Percentiles rank a stretch among this genome's conserved stretches.
phyloP scores from a whole-genome alignment of 1,140 invertebrate species.

The Limonius californicus region DNA sequence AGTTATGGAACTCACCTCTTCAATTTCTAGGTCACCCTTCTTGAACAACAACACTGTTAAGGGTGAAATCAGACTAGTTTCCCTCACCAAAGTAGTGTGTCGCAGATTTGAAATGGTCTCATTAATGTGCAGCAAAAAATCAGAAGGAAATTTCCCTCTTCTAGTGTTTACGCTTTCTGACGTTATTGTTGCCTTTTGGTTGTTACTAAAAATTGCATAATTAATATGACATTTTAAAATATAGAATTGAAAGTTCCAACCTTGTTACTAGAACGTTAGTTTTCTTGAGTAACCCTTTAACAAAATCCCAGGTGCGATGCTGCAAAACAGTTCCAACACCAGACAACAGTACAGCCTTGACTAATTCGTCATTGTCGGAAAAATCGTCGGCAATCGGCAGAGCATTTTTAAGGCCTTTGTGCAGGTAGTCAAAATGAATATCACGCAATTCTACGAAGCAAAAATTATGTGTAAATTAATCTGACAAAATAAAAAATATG shows the following conservation, averaged over 20 bases:
- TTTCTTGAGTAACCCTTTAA: slow-evolving; percentile 41
- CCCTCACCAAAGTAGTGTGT: slow-evolving; percentile 40
- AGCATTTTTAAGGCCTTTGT: slow-evolving; percentile 33
- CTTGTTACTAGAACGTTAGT: slow-evolving; percentile 38
- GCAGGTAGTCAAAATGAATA: slow-evolving; percentile 43
- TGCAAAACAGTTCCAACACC: slow-evolving; percentile 41
- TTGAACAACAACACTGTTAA: slow-evolving; percentile 42
- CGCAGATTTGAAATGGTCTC: slow-evolving; percentile 44
- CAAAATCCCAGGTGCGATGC: slow-evolving; percentile 38
- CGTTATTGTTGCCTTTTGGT: slow-evolving; percentile 42
- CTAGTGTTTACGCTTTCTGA: slow-evolving; percentile 44
- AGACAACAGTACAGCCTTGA: slow-evolving; percentile 42
- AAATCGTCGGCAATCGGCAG: slow-evolving; percentile 38
- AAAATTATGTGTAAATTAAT: no score
- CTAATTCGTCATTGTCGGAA: slow-evolving; percentile 43
- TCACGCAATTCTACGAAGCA: slow-evolving; percentile 40
- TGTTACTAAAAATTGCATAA: slow-evolving; percentile 32
- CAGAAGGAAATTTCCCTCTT: slow-evolving; percentile 31
- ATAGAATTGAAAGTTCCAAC: slow-evolving; percentile 22
- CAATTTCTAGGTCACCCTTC: slow-evolving; percentile 32
- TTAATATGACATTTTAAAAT: not conserved
- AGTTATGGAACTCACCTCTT: slow-evolving; percentile 36
- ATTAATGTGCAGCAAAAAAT: slow-evolving; percentile 44
- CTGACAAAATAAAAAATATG: no score
- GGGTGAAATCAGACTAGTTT: slow-evolving; percentile 42